A percentile compares a stretch with the other conserved stretches of the same genome.
Evolutionary conservation across 30 jellyfish, hydroid and myxozoan species (phyloP).

Genomic region (Aurelia sp.): DNA sequence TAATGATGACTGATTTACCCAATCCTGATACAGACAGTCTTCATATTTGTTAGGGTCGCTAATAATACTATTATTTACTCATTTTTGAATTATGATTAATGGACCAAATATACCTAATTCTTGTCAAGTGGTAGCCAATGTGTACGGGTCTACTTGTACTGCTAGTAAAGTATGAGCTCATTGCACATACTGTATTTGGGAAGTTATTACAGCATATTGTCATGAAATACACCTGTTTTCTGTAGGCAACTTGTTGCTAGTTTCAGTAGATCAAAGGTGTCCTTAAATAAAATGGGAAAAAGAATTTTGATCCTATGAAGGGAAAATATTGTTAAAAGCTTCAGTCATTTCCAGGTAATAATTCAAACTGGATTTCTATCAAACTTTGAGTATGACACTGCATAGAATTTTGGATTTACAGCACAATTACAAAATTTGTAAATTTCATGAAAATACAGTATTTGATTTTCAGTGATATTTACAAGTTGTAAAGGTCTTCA

Average conservation of each 20-base stretch:
- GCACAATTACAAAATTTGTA: no score
- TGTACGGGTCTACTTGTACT: no score
- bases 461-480: no score
- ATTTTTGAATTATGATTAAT: not conserved
- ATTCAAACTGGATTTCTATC: not conserved
- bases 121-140: not conserved
- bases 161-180: no score
- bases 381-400: slow-evolving; percentile 10
- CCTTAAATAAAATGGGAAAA: not conserved
- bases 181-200: not conserved
- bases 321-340: slow-evolving; percentile 4
- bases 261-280: not conserved
- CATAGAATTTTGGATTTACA: no score
- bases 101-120: slow-evolving; percentile 2
- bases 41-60: not conserved
- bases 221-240: not conserved
- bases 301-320: not conserved
- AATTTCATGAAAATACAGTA: no score
- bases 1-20: not conserved
- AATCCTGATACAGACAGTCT: slow-evolving; percentile 9
- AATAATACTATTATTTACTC: not conserved
- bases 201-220: slow-evolving; percentile 5
- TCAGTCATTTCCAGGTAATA: not conserved
- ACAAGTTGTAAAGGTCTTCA: no score
- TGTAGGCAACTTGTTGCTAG: slow-evolving; percentile 1